Evolutionary conservation across 2,113 vertebrate species (phyloP), one percentile per base, ranked within the genome.

Genomic region (Phainopepla nitens): DNA sequence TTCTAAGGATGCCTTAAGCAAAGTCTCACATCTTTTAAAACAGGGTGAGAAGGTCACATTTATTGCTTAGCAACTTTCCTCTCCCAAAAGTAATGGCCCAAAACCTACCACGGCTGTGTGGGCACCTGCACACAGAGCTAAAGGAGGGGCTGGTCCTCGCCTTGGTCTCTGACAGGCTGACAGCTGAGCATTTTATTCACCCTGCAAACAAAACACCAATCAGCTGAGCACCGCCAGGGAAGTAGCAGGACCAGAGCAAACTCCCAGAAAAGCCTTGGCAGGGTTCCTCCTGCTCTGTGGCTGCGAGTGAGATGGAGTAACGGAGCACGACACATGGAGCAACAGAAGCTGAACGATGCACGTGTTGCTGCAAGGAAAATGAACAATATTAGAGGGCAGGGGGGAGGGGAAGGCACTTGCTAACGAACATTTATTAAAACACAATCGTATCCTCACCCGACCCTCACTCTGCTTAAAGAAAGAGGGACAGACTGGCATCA

Each of bases 181-280:
- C 33, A 72, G 56, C 1, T 36, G 58, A 86, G 62, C 50, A 28
- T 53, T 88, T 80, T 57, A 78, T 60, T 53, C 45, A 39, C 44
- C 35, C 58, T 79, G 42, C 58, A 92, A 87, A 95, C 42, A 83
- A 86, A 80, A 36, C 47, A 68, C 36, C 39, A 39, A 94, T 50
- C 62, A 36, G 31, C 0, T 76, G 58, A 90, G 62, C 17, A 9
- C 50, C 49, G 23, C 66, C 54, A 57, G 75, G 64, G 85, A 91
- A 90, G 62, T 6, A 62, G 58, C 56, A 88, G 47, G 57, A 91
- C 73, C 84, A 61, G 57, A 91, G 89, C 81, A 79, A 89, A 91
- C 71, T 87, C 84, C 66, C 87, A 87, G 87, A 45, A 93, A 79
- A 84, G 49, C 73, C n/a, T 85, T 93, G 95, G 91, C 93, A 79